Base-by-base conservation (phyloP, 2,888 invertebrate genomes). In the Philhelius pedissequus region DNA sequence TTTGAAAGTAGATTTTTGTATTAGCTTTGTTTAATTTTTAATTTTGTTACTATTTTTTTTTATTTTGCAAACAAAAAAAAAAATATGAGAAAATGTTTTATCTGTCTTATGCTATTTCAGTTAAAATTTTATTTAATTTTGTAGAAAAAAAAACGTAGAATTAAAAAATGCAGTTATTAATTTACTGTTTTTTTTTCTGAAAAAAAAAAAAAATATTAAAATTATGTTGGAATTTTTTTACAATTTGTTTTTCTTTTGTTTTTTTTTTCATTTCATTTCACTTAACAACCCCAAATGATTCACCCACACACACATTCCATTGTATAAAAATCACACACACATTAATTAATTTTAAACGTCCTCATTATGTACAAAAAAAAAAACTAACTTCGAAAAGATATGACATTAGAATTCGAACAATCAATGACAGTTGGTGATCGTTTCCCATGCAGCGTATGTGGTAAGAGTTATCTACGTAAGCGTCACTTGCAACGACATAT, bases 401-500 rank as follows among this genome's bases (percentile, higher is more conserved):
- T 87, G 18, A 88, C 87, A 86, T 82, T 86, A 64, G 86, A 87
- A 7, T 87, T 87, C 32, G 86, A 87, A 80, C 78, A 87, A 66
- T 52, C 87, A 60, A 87, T 82, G 77, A 73, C 64, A 68, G 48
- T 70, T 18, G 87, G 87, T 18, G 91, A 92, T 73, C 92, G 93
- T 79, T 94, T 93, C 87, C 90, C 91, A 20, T 94, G 94, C 88
- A 89, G 90, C 68, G 92, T 92, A 54, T 94, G 94, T 87, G 92
- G 92, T 86, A 93, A 93, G 89, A 93, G 92, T 79, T 94, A 94
- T 89, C 92, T 93, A 88, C 92, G 94, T 52, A 94, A 94, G 88
- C 93, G 94, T 50, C 94, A 94, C 79, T 89, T 94, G 77, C 93
- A 93, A 86, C 92, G 94, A 8, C 94, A 94, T 86, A 91, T 92